These are phyloP conservation scores for Drosophila ambigua DNA, from an alignment of 1,140 invertebrate genomes.

Conservation along the genomic window DNA sequence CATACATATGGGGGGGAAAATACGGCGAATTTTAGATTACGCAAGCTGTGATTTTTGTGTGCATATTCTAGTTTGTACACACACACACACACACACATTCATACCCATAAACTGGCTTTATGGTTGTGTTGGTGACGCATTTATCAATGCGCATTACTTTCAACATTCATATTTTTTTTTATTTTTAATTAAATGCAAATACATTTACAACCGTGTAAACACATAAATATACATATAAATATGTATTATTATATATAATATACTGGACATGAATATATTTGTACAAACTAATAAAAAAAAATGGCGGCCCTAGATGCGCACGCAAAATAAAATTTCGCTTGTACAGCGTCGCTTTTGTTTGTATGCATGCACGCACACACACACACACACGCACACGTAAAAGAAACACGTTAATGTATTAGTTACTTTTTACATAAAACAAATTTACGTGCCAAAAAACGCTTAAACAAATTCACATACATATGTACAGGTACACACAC, in stretches of 20 bases:
- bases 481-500: slow-evolving; percentile 11
- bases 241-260: slow-evolving; percentile 19
- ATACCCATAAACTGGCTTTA: slow-evolving; percentile 2
- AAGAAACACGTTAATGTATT: slow-evolving; percentile 30
- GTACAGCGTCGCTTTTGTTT: slow-evolving; percentile 56
- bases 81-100: slow-evolving; percentile 26
- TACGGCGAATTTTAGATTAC: slow-evolving; percentile 65
- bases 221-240: slow-evolving; percentile 8
- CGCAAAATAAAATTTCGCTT: slow-evolving; percentile 73
- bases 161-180: slow-evolving; percentile 9
- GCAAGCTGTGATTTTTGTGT: slow-evolving; percentile 52
- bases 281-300: slow-evolving; percentile 68
- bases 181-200: slow-evolving; percentile 2
- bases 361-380: slow-evolving; percentile 37
- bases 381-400: slow-evolving; percentile 14
- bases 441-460: slow-evolving; percentile 27
- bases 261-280: slow-evolving; percentile 29
- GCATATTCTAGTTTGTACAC: slow-evolving; percentile 45
- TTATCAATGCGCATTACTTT: slow-evolving; percentile 9
- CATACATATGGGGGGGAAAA: slow-evolving; percentile 25
- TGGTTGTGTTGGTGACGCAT: slow-evolving; percentile 4
- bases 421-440: slow-evolving; percentile 43
- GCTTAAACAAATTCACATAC: slow-evolving; percentile 21
- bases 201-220: slow-evolving; percentile 6
- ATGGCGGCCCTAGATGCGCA: slow-evolving; percentile 77